A percentile compares a stretch with the other conserved stretches of the same genome.
These are phyloP conservation scores for Ichneumon xanthorius DNA, from an alignment of 2,888 invertebrate genomes.

Conservation along the genomic window DNA sequence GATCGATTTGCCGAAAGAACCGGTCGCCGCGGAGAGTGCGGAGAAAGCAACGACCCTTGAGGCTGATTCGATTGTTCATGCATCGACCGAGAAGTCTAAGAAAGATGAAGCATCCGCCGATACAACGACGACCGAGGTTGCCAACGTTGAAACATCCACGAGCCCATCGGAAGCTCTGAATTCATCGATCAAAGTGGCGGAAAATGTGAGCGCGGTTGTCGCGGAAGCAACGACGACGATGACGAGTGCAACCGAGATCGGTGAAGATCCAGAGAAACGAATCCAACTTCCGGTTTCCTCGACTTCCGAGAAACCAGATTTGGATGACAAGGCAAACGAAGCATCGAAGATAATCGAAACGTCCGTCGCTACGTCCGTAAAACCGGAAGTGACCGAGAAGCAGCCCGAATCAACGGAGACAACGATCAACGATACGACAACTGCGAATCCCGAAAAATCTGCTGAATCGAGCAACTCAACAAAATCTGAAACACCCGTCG, in stretches of 20 bases:
- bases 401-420: conserved; percentile 25
- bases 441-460: not conserved
- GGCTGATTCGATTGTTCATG: not conserved
- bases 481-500: conserved; percentile 69
- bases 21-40: conserved; percentile 1
- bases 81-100: conserved; percentile 24
- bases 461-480: conserved; percentile 57
- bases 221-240: conserved; percentile 5
- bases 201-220: not conserved
- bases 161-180: conserved; percentile 23
- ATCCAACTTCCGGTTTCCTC: conserved; percentile 39
- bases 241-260: not conserved
- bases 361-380: not conserved
- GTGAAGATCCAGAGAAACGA: conserved; percentile 38
- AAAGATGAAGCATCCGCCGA: conserved; percentile 19
- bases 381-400: conserved; percentile 8
- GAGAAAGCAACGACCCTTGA: conserved; percentile 16
- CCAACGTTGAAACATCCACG: conserved; percentile 20
- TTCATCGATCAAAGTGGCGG: conserved; percentile 4
- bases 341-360: conserved; percentile 31
- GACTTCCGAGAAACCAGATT: not conserved
- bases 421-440: conserved; percentile 18
- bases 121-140: conserved; percentile 15
- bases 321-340: conserved; percentile 18
- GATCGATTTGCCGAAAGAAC: conserved; percentile 11